A percentile compares a stretch with the other conserved stretches of the same genome.
phyloP scores from a whole-genome alignment of 2,797 vertebrate genomes.

The Coluber constrictor region DNA sequence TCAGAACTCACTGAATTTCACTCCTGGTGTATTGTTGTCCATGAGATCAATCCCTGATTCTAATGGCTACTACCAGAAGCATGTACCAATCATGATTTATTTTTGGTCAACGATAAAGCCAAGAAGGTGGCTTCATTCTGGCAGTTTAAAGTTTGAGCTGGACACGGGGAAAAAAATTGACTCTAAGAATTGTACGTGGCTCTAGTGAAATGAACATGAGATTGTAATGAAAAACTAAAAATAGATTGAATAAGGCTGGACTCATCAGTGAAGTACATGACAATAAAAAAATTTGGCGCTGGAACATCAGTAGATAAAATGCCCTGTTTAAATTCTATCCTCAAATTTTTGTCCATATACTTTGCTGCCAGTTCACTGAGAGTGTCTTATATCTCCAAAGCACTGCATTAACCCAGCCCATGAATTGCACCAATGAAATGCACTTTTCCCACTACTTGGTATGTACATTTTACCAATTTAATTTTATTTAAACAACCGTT shows the following conservation, averaged over 20 bases:
- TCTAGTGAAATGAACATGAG: not conserved
- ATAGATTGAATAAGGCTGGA: not conserved
- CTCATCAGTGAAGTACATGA: not conserved
- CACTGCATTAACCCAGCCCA: not conserved
- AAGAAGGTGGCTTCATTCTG: not conserved
- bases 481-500: slow-evolving; percentile 36
- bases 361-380: not conserved
- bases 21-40: not conserved
- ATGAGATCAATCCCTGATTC: not conserved
- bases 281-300: not conserved
- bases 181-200: not conserved
- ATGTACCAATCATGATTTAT: not conserved
- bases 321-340: not conserved
- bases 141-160: not conserved
- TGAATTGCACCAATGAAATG: slow-evolving; percentile 5
- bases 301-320: not conserved
- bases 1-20: too few relatives aligned
- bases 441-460: not conserved
- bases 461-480: not conserved
- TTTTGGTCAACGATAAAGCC: not conserved
- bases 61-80: not conserved
- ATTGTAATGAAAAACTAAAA: not conserved
- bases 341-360: not conserved
- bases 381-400: not conserved
- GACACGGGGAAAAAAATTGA: not conserved